Evolutionary conservation across 2,797 vertebrate species (phyloP).

Genomic region (Cirrhinus molitorella): DNA sequence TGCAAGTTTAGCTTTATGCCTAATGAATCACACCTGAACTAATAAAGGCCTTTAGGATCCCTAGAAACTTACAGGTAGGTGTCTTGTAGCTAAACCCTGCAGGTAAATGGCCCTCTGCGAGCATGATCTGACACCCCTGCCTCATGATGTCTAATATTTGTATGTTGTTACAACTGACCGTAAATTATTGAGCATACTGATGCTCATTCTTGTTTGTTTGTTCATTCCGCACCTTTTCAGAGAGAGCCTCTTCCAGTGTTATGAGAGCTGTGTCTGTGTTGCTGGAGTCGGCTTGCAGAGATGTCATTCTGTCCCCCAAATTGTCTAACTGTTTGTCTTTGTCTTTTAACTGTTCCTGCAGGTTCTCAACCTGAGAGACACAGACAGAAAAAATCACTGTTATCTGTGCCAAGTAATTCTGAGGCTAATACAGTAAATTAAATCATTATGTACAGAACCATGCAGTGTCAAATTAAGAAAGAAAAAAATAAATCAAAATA

Average conservation of each 20-base stretch:
- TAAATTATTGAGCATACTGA: not conserved
- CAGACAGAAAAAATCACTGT: slow-evolving; percentile 8
- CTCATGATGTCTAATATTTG: not conserved
- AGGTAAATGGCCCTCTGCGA: not conserved
- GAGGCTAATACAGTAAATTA: not conserved
- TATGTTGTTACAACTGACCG: not conserved
- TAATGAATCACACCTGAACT: not conserved
- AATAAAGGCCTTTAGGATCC: not conserved
- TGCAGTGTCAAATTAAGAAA: not conserved
- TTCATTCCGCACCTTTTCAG: slow-evolving; percentile 87
- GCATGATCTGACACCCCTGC: not conserved
- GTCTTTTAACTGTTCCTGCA: slow-evolving; percentile 95
- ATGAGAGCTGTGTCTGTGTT: slow-evolving; percentile 95
- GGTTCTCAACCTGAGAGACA: slow-evolving; percentile 83
- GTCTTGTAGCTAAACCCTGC: not conserved
- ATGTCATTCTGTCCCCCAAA: slow-evolving; percentile 93
- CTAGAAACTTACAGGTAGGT: not conserved
- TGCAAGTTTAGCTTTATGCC: not conserved
- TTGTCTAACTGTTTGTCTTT: slow-evolving; percentile 96
- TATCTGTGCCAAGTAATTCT: not conserved
- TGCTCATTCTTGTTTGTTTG: not conserved
- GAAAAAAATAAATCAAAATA: not conserved
- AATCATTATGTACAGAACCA: not conserved
- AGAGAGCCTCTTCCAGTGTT: slow-evolving; percentile 93
- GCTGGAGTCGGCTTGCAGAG: slow-evolving; percentile 95